Conservation (phyloP, 2,888 invertebrate species). For the Pyrgus malvae region DNA sequence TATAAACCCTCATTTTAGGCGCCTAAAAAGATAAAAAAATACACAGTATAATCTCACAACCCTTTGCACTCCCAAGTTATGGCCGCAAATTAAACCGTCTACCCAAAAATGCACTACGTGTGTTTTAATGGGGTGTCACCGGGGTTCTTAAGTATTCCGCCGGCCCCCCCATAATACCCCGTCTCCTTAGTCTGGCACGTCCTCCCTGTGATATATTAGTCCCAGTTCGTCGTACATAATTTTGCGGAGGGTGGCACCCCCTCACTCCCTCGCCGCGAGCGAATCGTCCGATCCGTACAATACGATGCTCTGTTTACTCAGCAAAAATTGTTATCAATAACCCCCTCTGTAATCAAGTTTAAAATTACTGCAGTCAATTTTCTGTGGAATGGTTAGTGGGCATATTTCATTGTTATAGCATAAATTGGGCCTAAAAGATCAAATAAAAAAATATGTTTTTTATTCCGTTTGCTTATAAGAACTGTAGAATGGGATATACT, state of each 20-base stretch:
- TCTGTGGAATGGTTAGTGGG: neutral
- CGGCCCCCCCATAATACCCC: slow-evolving; percentile 79
- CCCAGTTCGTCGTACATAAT: slow-evolving; percentile 83
- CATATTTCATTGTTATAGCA: neutral
- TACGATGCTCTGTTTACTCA: slow-evolving; percentile 76
- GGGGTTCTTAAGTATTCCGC: slow-evolving; percentile 81
- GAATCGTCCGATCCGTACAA: slow-evolving; percentile 69
- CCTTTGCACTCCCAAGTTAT: slow-evolving; percentile 43
- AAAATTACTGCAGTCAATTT: slow-evolving; percentile 18
- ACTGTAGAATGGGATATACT: no score
- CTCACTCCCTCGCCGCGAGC: slow-evolving; percentile 58
- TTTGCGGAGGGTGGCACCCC: slow-evolving; percentile 74
- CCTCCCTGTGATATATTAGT: slow-evolving; percentile 81
- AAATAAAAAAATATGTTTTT: no score
- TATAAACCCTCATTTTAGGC: no score
- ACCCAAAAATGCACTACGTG: slow-evolving; percentile 78
- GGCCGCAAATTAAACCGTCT: slow-evolving; percentile 74
- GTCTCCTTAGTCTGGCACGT: slow-evolving; percentile 81
- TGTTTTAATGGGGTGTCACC: slow-evolving; percentile 82
- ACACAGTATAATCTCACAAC: slow-evolving; percentile 13
- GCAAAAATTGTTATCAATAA: slow-evolving; percentile 29
- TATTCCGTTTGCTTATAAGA: no score
- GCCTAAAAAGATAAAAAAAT: slow-evolving; percentile 5
- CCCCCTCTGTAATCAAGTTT: slow-evolving; percentile 22
- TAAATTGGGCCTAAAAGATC: no score